Evolutionary conservation across 2,113 vertebrate species (phyloP).

Genomic region (Ptyas mucosa): DNA sequence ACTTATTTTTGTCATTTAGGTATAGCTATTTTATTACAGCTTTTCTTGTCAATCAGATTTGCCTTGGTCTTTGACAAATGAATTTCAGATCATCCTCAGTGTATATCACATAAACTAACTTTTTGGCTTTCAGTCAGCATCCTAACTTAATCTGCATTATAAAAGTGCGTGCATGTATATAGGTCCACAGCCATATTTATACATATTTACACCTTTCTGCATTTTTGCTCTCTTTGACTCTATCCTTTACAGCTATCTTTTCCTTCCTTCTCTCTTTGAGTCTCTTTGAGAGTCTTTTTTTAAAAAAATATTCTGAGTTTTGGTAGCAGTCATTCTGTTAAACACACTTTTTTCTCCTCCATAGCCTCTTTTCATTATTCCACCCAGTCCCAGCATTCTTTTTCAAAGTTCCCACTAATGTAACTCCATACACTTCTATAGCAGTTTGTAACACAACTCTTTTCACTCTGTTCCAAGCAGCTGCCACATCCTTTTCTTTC

Average conservation of each 20-base stretch:
- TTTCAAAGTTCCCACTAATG: not conserved
- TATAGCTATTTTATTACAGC: not conserved
- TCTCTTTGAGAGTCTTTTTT: no score
- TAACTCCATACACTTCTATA: not conserved
- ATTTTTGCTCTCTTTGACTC: not conserved
- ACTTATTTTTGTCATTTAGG: not conserved
- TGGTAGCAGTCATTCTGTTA: not conserved
- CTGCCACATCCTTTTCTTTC: not conserved
- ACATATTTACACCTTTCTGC: not conserved
- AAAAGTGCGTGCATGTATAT: not conserved
- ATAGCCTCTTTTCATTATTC: not conserved
- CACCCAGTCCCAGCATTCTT: not conserved
- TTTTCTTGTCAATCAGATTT: not conserved
- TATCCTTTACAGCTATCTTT: not conserved
- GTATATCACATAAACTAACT: not conserved
- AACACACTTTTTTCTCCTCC: not conserved
- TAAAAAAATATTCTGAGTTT: not conserved
- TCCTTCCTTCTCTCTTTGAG: not conserved
- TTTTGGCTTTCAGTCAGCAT: not conserved
- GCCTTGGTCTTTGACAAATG: not conserved
- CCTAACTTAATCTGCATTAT: not conserved
- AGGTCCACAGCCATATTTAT: not conserved
- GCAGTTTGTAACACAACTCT: not conserved
- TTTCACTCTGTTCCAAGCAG: not conserved
- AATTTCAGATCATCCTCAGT: not conserved